Evolutionary conservation across 1,140 invertebrate genomes (phyloP).

Genomic region (Mylabris phalerata): DNA sequence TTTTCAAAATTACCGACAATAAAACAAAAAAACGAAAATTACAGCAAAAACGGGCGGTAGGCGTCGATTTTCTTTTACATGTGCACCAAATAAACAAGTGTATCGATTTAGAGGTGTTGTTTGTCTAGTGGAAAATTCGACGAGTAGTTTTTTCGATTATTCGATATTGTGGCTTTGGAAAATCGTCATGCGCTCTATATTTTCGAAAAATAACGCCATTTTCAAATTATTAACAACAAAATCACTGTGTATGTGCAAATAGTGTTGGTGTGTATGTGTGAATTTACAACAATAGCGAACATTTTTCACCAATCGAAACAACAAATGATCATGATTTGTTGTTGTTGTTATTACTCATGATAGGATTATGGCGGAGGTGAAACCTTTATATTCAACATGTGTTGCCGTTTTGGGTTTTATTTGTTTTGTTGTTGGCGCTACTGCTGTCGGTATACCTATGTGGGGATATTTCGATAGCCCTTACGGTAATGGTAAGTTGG

Average conservation of each 20-base stretch:
- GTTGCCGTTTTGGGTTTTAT: slow-evolving; percentile 68
- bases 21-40: too few species aligned
- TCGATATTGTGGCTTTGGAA: too few species aligned
- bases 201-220: too few species aligned
- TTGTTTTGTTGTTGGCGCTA: slow-evolving; percentile 67
- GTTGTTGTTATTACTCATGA: neutral
- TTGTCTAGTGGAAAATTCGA: slow-evolving; percentile 1
- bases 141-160: too few species aligned
- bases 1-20: too few species aligned
- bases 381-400: slow-evolving; percentile 61
- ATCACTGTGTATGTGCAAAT: too few species aligned
- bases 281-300: too few species aligned
- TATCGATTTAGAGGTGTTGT: slow-evolving; percentile 15
- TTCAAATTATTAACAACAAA: too few species aligned
- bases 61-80: too few species aligned
- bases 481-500: slow-evolving; percentile 40
- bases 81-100: neutral
- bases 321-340: slow-evolving; percentile 7
- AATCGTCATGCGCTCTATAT: slow-evolving; percentile 4
- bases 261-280: too few species aligned
- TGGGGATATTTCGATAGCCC: slow-evolving; percentile 73
- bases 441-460: slow-evolving; percentile 65
- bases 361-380: slow-evolving; percentile 41
- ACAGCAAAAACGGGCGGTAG: too few species aligned
- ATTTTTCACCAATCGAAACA: too few species aligned